Percentiles rank a stretch among this genome's conserved stretches.
phyloP scores from a whole-genome alignment of 1,140 invertebrate species.

The Drosophila gunungcola region DNA sequence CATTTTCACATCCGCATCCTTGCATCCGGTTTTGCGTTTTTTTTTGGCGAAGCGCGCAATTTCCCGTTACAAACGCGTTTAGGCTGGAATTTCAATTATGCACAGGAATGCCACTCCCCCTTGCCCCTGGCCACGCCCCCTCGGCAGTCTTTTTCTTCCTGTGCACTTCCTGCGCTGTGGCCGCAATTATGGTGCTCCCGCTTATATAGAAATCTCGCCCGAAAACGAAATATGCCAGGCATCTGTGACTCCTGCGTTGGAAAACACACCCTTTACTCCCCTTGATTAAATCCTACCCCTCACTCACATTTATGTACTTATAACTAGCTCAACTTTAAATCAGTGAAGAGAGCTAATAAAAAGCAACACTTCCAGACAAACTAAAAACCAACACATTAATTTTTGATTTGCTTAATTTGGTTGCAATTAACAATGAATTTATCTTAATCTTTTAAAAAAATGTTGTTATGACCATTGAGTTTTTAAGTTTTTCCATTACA shows the following conservation, averaged over 20 bases:
- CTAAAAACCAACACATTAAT: too few relatives aligned
- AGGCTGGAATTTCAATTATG: constrained; percentile 83
- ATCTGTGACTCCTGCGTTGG: constrained; percentile 2
- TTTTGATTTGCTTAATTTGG: too few relatives aligned
- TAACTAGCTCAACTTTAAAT: constrained; percentile 34
- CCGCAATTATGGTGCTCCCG: constrained; percentile 70
- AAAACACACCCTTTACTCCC: constrained; percentile 1
- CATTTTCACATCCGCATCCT: constrained; percentile 51
- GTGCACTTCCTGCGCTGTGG: constrained; percentile 43
- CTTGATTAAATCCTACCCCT: background rate
- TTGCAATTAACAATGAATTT: too few relatives aligned
- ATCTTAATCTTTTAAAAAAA: too few relatives aligned
- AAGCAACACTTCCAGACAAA: constrained; percentile 19
- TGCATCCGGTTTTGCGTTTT: constrained; percentile 56
- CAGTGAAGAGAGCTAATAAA: constrained; percentile 37
- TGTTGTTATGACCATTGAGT: too few relatives aligned
- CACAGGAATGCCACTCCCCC: constrained; percentile 54
- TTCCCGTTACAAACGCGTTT: constrained; percentile 80
- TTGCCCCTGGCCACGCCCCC: background rate
- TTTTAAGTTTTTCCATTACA: too few relatives aligned
- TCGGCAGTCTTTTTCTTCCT: constrained; percentile 18
- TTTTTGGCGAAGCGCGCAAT: constrained; percentile 71
- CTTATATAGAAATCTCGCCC: constrained; percentile 48
- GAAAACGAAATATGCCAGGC: constrained; percentile 62
- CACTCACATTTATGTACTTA: constrained; percentile 16